A percentile compares a stretch with the other conserved stretches of the same genome.
phyloP scores from a whole-genome alignment of 2,113 vertebrate genomes.

The Xyrauchen texanus region DNA sequence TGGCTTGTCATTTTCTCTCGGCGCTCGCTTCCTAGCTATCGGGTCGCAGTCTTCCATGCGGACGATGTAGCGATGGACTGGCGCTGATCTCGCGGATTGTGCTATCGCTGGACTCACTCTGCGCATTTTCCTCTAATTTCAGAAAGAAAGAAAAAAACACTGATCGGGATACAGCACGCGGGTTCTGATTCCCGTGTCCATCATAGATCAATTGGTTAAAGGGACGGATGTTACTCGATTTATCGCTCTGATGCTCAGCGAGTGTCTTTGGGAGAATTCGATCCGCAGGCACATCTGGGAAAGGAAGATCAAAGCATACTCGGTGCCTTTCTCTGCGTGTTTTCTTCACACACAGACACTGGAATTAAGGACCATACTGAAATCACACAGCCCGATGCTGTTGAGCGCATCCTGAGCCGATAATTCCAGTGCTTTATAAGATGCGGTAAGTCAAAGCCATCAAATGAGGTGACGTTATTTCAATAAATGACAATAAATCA shows the following conservation, averaged over 20 bases:
- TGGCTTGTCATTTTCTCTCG: slow-evolving; percentile 49
- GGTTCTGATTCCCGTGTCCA: neutral
- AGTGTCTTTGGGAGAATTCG: neutral
- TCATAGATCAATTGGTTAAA: neutral
- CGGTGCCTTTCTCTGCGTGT: slow-evolving; percentile 7
- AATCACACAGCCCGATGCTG: slow-evolving; percentile 24
- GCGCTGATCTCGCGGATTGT: slow-evolving; percentile 37
- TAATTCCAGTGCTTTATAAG: slow-evolving; percentile 37
- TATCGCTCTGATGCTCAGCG: neutral
- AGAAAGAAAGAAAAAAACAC: neutral
- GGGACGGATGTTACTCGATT: slow-evolving; percentile 17
- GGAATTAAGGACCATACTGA: slow-evolving; percentile 43
- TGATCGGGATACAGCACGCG: slow-evolving; percentile 31
- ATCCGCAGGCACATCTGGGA: neutral
- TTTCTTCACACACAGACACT: slow-evolving; percentile 30
- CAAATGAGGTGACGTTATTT: slow-evolving; percentile 37
- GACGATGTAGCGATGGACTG: slow-evolving; percentile 39
- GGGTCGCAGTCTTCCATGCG: slow-evolving; percentile 17
- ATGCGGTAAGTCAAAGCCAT: slow-evolving; percentile 47
- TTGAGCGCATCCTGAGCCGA: slow-evolving; percentile 34
- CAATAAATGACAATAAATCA: slow-evolving; percentile 29
- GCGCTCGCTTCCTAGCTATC: slow-evolving; percentile 39
- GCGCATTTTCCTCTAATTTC: slow-evolving; percentile 26
- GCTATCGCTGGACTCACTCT: slow-evolving; percentile 8
- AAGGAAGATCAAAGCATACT: neutral